phyloP scores from a whole-genome alignment of 2,888 invertebrate species.

The Gryllus longicercus region DNA sequence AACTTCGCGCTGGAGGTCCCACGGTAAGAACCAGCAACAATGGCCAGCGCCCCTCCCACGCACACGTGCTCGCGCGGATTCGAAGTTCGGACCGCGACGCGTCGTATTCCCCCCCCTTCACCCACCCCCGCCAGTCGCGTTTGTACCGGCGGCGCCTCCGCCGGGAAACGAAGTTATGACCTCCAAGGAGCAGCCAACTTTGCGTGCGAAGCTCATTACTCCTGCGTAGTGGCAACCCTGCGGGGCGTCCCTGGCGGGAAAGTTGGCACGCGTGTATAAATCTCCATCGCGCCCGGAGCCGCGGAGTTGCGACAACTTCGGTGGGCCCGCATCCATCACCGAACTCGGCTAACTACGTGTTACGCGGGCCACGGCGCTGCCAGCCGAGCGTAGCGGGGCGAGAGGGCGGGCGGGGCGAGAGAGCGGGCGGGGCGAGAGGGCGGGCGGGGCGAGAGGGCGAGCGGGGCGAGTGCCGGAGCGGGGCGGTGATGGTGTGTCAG shows the following conservation, averaged over 20 bases:
- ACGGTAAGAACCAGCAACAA: neutral
- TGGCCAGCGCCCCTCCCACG: neutral
- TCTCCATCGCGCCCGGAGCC: neutral
- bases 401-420: no score
- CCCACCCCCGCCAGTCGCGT: neutral
- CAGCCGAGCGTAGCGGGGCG: neutral
- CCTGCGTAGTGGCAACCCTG: neutral
- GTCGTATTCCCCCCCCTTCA: neutral
- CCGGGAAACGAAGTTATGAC: neutral
- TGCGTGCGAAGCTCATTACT: neutral
- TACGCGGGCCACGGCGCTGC: neutral
- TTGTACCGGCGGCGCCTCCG: neutral
- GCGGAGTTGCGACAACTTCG: neutral
- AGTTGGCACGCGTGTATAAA: slow-evolving; percentile 17
- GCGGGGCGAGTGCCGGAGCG: no score
- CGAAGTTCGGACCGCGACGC: neutral
- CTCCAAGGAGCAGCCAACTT: neutral
- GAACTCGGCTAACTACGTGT: neutral
- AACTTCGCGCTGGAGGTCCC: no score
- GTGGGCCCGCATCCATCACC: neutral
- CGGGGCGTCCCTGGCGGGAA: neutral
- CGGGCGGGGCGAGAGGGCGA: no score
- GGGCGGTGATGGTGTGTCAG: no score
- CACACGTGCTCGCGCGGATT: neutral
- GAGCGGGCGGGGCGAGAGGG: no score